Evolutionary conservation across 1,140 invertebrate species (phyloP).

Genomic region (Mactra quadrangularis): DNA sequence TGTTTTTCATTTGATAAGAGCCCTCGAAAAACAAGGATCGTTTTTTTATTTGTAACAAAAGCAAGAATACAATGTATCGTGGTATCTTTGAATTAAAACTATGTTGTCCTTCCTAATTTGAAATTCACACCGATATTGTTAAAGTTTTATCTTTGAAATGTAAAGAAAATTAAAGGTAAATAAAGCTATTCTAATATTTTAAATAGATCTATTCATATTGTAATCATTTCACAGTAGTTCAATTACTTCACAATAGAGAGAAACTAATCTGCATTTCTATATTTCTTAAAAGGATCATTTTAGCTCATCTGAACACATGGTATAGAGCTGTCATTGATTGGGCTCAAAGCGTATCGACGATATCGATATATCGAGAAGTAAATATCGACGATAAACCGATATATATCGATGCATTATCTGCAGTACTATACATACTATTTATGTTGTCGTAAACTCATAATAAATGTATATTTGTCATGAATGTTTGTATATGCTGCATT

Average conservation of each 20-base stretch:
- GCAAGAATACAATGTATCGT: background rate
- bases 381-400: no score
- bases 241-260: conserved; percentile 56
- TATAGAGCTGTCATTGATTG: no score
- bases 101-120: conserved; percentile 46
- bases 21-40: conserved; percentile 31
- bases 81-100: conserved; percentile 33
- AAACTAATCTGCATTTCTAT: conserved; percentile 51
- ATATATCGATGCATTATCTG: no score
- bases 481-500: no score
- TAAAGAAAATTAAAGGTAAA: conserved; percentile 59
- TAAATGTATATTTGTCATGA: no score
- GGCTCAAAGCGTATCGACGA: no score
- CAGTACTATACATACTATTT: no score
- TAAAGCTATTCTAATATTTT: conserved; percentile 24
- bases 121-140: conserved; percentile 52
- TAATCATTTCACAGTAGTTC: conserved; percentile 50
- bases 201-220: conserved; percentile 25
- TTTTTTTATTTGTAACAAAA: conserved; percentile 48
- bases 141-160: conserved; percentile 49
- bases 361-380: no score
- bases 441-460: no score
- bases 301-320: no score
- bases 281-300: conserved; percentile 8
- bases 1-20: background rate